Evolutionary conservation across 2,113 vertebrate species (phyloP).

Genomic region (Apteryx owenii): DNA sequence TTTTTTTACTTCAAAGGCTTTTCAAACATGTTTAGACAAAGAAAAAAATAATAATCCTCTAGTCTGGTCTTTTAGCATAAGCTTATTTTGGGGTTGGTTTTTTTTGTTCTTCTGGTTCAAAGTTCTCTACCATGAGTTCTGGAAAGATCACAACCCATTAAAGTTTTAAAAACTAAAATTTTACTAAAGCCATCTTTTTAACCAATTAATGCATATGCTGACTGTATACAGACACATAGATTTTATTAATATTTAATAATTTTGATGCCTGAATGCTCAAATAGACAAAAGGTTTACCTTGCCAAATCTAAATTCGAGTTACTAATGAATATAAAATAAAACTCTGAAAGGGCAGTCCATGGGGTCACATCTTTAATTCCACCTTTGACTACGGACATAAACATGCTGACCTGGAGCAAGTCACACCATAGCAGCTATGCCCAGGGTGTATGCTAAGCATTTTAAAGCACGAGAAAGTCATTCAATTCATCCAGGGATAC

Average conservation of each 20-base stretch:
- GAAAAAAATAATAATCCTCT: not conserved
- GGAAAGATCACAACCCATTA: not conserved
- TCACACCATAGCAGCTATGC: rapidly evolving
- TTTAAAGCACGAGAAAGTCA: not conserved
- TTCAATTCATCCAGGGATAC: not conserved
- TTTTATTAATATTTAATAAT: not conserved
- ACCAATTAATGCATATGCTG: rapidly evolving
- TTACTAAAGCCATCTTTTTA: not conserved
- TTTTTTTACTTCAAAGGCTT: slow-evolving; percentile 38
- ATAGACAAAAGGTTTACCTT: not conserved
- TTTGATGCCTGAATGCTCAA: not conserved
- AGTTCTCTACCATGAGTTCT: not conserved
- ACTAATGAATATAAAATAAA: not conserved
- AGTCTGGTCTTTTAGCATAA: not conserved
- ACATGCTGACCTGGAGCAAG: not conserved
- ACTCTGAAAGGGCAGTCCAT: not conserved
- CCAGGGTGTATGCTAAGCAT: rapidly evolving
- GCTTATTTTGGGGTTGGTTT: slow-evolving; percentile 2
- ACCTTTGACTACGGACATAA: not conserved
- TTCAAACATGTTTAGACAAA: slow-evolving; percentile 47
- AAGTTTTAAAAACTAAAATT: not conserved
- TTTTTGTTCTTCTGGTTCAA: not conserved
- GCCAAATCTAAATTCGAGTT: not conserved
- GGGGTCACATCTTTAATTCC: not conserved
- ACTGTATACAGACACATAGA: not conserved